phyloP scores from a whole-genome alignment of 2,113 vertebrate genomes.

The Brachyhypopomus occidentalis region DNA sequence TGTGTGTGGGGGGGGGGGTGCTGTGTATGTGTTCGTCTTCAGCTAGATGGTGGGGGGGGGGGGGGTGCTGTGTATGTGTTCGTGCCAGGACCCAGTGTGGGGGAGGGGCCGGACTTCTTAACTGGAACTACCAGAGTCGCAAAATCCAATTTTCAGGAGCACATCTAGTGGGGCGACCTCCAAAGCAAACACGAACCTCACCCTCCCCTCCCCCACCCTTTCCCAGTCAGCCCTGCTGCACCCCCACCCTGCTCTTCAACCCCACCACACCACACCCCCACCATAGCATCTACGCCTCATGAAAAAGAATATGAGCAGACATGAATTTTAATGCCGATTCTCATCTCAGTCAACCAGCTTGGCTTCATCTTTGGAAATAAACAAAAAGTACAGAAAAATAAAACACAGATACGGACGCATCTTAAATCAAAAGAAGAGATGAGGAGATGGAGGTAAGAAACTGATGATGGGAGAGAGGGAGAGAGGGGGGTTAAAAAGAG shows the following conservation, averaged over 20 bases:
- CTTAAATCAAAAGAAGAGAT: slow-evolving; percentile 55
- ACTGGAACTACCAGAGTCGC: slow-evolving; percentile 55
- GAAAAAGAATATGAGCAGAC: slow-evolving; percentile 63
- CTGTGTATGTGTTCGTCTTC: neutral
- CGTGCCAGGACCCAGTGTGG: neutral
- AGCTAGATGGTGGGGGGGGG: no score
- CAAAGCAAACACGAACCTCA: slow-evolving; percentile 66
- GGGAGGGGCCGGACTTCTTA: slow-evolving; percentile 58
- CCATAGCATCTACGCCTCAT: slow-evolving; percentile 43
- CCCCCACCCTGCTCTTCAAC: slow-evolving; percentile 22
- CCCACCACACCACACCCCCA: slow-evolving; percentile 20
- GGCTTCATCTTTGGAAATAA: slow-evolving; percentile 62
- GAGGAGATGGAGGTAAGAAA: slow-evolving; percentile 35
- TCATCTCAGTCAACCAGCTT: slow-evolving; percentile 63
- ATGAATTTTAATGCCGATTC: slow-evolving; percentile 73
- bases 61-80: neutral
- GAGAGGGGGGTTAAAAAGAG: neutral
- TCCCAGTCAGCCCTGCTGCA: neutral
- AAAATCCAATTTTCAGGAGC: slow-evolving; percentile 74
- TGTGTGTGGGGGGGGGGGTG: neutral
- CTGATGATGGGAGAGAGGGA: slow-evolving; percentile 35
- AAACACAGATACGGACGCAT: slow-evolving; percentile 64
- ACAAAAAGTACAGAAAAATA: slow-evolving; percentile 54
- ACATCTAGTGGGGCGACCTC: slow-evolving; percentile 68
- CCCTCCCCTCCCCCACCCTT: slow-evolving; percentile 12